Conservation (phyloP, 1,140 invertebrate species). For the Brachionus asplanchnoidis region DNA sequence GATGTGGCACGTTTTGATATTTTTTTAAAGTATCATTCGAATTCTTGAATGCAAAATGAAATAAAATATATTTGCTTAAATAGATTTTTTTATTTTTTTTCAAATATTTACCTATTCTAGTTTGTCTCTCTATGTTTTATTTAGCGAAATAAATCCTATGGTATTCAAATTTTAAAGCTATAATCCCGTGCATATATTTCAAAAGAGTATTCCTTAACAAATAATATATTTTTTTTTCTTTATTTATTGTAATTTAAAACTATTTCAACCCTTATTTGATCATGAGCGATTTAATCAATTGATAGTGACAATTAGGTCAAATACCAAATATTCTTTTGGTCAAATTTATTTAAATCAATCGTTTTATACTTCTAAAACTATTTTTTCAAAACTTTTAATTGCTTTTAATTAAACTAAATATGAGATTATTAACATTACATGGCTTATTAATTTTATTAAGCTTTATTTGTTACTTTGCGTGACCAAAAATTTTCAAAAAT, state of each 20-base stretch:
- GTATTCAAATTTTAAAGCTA: neutral
- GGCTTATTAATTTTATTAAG: no score
- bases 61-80: neutral
- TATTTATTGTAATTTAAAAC: neutral
- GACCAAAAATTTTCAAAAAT: no score
- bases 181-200: neutral
- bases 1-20: neutral
- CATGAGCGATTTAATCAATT: neutral
- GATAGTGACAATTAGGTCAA: neutral
- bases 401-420: neutral
- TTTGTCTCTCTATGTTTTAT: neutral
- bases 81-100: neutral
- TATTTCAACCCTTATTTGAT: neutral
- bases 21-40: neutral
- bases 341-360: neutral
- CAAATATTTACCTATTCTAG: constrained; percentile 2
- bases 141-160: neutral
- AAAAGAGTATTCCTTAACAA: neutral
- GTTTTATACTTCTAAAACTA: neutral
- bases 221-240: neutral
- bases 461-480: no score
- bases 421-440: no score
- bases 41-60: neutral
- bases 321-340: neutral
- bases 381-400: neutral